Conservation (phyloP, 2,797 vertebrate species). For the Pteropus rufus region DNA sequence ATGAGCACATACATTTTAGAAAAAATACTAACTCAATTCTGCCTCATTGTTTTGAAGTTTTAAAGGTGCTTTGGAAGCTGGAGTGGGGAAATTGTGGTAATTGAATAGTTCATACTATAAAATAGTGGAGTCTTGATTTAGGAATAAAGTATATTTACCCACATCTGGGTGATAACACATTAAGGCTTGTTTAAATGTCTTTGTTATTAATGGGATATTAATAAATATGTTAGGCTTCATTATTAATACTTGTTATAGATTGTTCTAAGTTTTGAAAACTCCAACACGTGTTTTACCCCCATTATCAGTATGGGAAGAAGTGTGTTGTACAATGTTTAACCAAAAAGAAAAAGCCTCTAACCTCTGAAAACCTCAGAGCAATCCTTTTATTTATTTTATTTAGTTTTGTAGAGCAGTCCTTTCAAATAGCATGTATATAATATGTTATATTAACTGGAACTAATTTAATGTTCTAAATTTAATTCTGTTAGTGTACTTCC, state of each 20-base stretch:
- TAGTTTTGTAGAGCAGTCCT: background rate
- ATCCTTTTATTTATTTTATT: conserved; percentile 28
- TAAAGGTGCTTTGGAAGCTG: background rate
- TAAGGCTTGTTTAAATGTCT: background rate
- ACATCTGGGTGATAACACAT: background rate
- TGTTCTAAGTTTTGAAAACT: background rate
- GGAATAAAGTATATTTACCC: background rate
- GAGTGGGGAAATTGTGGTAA: background rate
- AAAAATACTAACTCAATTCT: background rate
- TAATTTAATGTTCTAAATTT: background rate
- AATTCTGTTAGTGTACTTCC: background rate
- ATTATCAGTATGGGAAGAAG: background rate
- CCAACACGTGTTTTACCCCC: background rate
- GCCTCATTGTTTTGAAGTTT: background rate
- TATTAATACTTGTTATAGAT: background rate
- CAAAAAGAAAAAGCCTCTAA: background rate
- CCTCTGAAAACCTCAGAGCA: background rate
- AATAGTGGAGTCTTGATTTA: conserved; percentile 1
- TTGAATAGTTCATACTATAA: background rate
- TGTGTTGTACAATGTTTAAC: background rate
- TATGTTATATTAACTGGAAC: background rate
- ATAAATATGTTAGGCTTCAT: background rate
- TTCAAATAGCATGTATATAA: background rate
- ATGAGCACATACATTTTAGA: background rate
- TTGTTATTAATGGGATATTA: background rate